Conservation (phyloP, 2,113 vertebrate species). For the Ptilonorhynchus violaceus region DNA sequence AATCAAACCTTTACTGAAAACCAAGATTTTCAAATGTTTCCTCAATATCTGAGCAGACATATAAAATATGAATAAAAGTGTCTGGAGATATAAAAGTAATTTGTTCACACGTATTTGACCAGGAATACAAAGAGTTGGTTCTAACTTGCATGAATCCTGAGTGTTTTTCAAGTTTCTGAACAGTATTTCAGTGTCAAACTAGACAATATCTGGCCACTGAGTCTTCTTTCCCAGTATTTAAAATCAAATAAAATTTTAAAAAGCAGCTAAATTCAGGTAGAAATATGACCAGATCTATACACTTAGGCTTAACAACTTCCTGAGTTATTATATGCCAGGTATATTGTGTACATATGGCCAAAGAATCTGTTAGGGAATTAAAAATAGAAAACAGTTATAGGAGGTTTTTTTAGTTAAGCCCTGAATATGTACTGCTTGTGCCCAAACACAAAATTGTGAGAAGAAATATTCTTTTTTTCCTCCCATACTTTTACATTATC, state of each 20-base stretch:
- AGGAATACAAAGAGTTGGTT: neutral
- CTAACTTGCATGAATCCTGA: neutral
- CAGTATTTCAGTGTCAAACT: neutral
- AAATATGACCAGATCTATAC: neutral
- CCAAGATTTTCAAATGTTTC: neutral
- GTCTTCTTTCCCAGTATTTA: neutral
- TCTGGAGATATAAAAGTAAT: neutral
- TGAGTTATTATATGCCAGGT: neutral
- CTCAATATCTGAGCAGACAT: neutral
- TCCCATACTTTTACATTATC: neutral
- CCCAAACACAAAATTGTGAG: neutral
- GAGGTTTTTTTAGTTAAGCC: neutral
- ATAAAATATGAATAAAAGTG: neutral
- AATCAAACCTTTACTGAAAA: neutral
- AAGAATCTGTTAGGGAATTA: neutral
- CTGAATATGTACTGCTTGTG: neutral
- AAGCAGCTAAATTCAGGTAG: neutral
- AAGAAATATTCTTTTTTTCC: neutral
- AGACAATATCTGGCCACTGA: neutral
- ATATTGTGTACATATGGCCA: neutral
- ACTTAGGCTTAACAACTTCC: neutral
- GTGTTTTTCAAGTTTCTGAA: neutral
- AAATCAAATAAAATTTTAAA: neutral
- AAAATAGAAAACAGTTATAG: neutral
- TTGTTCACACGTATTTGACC: neutral